Conservation (phyloP, 2,888 invertebrate species). For the Diplazon laetatorius region DNA sequence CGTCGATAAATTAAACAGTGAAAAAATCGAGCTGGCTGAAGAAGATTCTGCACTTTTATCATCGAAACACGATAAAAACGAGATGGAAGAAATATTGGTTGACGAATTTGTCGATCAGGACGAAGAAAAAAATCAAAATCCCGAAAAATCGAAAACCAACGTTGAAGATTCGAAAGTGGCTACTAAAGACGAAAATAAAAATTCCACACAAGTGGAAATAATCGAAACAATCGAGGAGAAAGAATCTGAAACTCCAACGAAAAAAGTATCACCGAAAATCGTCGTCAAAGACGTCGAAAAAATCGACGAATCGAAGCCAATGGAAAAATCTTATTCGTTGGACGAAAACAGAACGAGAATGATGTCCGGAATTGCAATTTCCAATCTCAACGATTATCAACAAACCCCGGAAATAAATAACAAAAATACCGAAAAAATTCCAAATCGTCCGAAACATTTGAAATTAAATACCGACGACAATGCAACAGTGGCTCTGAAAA, state of each 20-base stretch:
- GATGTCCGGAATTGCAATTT: conserved; percentile 33
- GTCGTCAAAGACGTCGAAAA: conserved; percentile 21
- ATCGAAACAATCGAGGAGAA: neutral
- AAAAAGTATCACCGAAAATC: too few relatives aligned
- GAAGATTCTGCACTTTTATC: too few relatives aligned
- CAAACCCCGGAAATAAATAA: conserved; percentile 20
- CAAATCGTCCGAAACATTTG: conserved; percentile 37
- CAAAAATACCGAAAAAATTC: conserved; percentile 5
- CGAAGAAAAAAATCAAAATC: too few relatives aligned
- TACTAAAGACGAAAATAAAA: conserved; percentile 44
- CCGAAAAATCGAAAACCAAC: neutral
- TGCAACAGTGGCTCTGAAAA: conserved; percentile 85
- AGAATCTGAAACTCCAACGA: neutral
- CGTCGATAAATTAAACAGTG: conserved; percentile 68
- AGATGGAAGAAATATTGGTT: neutral
- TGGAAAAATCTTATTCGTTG: too few relatives aligned
- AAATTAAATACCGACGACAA: conserved; percentile 78
- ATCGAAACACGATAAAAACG: conserved; percentile 3
- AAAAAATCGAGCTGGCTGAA: too few relatives aligned
- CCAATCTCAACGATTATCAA: conserved; percentile 61
- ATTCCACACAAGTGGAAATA: conserved; percentile 41
- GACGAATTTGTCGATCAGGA: conserved; percentile 1
- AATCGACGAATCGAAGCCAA: conserved; percentile 57
- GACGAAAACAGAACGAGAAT: conserved; percentile 50
- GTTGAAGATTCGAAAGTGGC: neutral